Evolutionary conservation across 1,140 invertebrate genomes (phyloP).

Genomic region (Drosophila sturtevanti): DNA sequence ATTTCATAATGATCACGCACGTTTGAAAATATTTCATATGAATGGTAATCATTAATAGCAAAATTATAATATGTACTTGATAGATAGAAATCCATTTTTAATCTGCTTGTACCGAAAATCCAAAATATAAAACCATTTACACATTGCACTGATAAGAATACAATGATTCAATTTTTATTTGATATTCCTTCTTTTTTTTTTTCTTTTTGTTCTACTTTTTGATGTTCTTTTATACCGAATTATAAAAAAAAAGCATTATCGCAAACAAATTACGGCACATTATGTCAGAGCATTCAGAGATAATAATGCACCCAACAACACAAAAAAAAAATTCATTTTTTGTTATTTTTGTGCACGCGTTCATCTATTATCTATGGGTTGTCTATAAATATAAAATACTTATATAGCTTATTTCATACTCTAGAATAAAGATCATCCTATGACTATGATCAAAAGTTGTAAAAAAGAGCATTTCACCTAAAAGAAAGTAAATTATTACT

Average conservation of each 20-base stretch:
- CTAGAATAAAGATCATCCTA: neutral
- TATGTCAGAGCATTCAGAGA: constrained; percentile 28
- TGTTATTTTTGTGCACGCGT: constrained; percentile 4
- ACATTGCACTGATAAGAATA: neutral
- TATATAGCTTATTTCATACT: neutral
- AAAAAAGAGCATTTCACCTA: too few relatives aligned
- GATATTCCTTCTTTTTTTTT: neutral
- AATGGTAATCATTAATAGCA: neutral
- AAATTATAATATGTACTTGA: neutral
- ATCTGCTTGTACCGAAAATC: neutral
- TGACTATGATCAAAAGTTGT: neutral
- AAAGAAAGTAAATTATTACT: too few relatives aligned
- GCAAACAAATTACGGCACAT: constrained; percentile 15
- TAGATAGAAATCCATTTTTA: neutral
- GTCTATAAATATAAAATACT: neutral
- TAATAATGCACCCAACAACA: constrained; percentile 11
- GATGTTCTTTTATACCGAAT: neutral
- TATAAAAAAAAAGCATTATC: constrained; percentile 9
- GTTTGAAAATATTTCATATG: neutral
- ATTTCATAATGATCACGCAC: too few relatives aligned
- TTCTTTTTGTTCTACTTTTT: too few relatives aligned
- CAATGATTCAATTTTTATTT: neutral
- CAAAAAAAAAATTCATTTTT: constrained; percentile 2
- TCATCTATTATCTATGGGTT: neutral
- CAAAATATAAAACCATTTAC: constrained; percentile 1